A percentile compares a stretch with the other conserved stretches of the same genome.
Conservation (phyloP, 2,797 vertebrate genomes). For the Clarias fuscus region DNA sequence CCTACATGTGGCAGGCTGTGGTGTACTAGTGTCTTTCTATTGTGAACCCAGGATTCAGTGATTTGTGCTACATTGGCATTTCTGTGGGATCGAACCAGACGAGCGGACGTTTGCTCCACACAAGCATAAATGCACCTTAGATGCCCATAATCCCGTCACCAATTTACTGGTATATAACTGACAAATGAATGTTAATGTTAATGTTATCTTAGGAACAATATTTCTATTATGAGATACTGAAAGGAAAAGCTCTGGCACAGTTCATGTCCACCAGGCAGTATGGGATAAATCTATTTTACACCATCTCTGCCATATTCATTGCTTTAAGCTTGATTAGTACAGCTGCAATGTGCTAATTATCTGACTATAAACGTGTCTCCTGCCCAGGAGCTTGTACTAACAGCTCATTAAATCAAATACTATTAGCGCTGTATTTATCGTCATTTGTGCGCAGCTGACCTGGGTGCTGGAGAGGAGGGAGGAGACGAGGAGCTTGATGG, state of each 20-base stretch:
- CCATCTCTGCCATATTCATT: neutral
- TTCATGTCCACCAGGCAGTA: neutral
- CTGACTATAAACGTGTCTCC: slow-evolving; percentile 19
- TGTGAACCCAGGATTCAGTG: no score
- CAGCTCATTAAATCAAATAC: slow-evolving; percentile 34
- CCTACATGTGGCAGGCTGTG: no score
- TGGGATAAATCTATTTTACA: neutral
- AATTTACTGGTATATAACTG: no score
- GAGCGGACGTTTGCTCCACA: no score
- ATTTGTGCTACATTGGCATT: no score
- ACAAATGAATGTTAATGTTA: no score
- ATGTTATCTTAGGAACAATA: no score
- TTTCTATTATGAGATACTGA: neutral
- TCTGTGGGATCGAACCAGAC: no score
- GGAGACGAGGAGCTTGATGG: slow-evolving; percentile 63
- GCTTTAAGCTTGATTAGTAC: neutral
- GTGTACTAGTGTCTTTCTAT: no score
- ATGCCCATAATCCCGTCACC: no score
- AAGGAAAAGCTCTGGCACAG: neutral
- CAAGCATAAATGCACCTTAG: no score
- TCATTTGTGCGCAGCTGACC: slow-evolving; percentile 48
- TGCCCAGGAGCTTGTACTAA: slow-evolving; percentile 2
- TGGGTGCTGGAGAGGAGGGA: slow-evolving; percentile 58
- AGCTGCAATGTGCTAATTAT: slow-evolving; percentile 22
- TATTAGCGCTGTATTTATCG: slow-evolving; percentile 9